These are phyloP conservation scores for Capromys pilorides DNA, from an alignment of 2,797 vertebrate genomes.

Conservation along the genomic window DNA sequence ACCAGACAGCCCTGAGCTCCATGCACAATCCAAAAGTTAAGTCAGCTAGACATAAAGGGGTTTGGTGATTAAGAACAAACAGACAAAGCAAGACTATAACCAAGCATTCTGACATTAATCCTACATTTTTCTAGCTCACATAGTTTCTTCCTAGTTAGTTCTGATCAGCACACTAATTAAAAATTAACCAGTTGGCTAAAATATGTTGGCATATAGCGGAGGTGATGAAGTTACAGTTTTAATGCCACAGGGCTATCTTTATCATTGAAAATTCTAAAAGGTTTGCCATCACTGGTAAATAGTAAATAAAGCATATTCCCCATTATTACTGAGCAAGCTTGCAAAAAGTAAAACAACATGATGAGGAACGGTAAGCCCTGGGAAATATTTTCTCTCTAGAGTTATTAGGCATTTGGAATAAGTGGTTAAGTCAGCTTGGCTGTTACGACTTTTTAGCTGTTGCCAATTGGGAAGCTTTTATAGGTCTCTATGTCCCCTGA, in stretches of 20 bases:
- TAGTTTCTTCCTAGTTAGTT: neutral
- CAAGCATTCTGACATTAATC: neutral
- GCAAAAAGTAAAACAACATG: conserved; percentile 62
- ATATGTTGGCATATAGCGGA: neutral
- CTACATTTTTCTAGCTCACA: neutral
- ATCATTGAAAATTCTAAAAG: neutral
- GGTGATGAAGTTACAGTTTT: neutral
- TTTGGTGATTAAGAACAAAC: neutral
- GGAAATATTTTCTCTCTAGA: conserved; percentile 73
- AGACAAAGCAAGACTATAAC: neutral
- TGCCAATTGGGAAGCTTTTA: conserved; percentile 74
- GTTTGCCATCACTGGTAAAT: neutral
- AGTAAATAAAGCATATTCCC: conserved; percentile 11
- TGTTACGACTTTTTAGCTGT: neutral
- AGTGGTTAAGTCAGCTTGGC: conserved; percentile 71
- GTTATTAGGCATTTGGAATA: conserved; percentile 63
- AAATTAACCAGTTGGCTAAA: conserved; percentile 36
- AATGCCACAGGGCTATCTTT: neutral
- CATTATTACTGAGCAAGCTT: conserved; percentile 52
- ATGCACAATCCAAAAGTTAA: neutral
- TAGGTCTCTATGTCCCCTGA: conserved; percentile 62
- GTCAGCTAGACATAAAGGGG: neutral
- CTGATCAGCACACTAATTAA: neutral
- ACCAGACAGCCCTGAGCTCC: neutral
- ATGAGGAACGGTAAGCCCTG: conserved; percentile 53